Conservation (phyloP, 2,888 invertebrate species). For the Falcaria lacertinaria region DNA sequence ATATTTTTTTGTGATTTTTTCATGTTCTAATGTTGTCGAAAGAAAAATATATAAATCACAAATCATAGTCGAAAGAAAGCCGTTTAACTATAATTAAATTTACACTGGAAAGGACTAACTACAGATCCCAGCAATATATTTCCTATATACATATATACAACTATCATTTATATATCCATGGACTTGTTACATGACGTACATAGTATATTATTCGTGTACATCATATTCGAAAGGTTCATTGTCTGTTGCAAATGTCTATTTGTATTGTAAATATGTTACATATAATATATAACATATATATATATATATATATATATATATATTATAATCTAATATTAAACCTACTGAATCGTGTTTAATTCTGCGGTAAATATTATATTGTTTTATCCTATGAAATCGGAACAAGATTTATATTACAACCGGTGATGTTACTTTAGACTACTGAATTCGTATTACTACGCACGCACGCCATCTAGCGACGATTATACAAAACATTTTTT, state of each 20-base stretch:
- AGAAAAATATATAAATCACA: constrained; percentile 55
- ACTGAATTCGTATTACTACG: neutral
- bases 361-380: constrained; percentile 16
- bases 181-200: constrained; percentile 41
- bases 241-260: no score
- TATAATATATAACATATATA: constrained; percentile 4
- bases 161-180: constrained; percentile 38
- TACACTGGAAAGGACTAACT: constrained; percentile 44
- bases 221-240: constrained; percentile 23
- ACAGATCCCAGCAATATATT: constrained; percentile 39
- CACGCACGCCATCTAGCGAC: neutral
- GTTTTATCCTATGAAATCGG: constrained; percentile 5
- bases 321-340: constrained; percentile 16
- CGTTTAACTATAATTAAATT: constrained; percentile 19
- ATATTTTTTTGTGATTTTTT: constrained; percentile 56
- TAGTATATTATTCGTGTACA: constrained; percentile 20
- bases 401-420: no score
- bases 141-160: constrained; percentile 70
- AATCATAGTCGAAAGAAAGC: constrained; percentile 55
- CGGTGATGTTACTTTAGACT: no score
- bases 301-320: constrained; percentile 28
- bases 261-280: constrained; percentile 5
- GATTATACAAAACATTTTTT: neutral
- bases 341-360: constrained; percentile 9
- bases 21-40: constrained; percentile 37